Evolutionary conservation across 2,888 invertebrate genomes (phyloP), one percentile per base, ranked within the genome.

Genomic region (Drosophila robusta): DNA sequence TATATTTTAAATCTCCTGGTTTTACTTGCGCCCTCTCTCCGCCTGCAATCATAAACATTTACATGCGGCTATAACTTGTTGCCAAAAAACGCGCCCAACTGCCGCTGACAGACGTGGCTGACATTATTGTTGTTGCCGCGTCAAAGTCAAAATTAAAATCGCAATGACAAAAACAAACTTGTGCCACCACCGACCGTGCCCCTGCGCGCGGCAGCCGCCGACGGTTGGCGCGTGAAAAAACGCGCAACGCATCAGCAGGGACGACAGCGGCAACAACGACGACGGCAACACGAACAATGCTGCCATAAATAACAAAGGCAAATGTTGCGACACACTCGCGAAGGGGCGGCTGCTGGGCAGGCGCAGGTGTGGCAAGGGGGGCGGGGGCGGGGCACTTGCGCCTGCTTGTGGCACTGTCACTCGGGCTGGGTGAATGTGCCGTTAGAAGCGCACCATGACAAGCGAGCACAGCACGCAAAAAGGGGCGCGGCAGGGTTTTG

Each of bases 231-330:
- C 77, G 77, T 76, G 75, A 69, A 79, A 70, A 70, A 78, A 80
- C 76, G 80, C 80, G 73, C 78, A 69, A 78, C 83, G 83, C 80
- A 71, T 78, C 74, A 70, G 38, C 55, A 61, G 76, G 57, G 49
- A 64, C 61, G 57, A 44, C 9, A 24, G 57, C 52, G 58, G 18
- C 18, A 42, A 18, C 49, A 63, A 42, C 45, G 70, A 36, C 65
- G 67, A 41, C 44, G 63, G 65, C 54, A 70, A 66, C 64, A 80
- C 38, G 54, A 70, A 74, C 83, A 81, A 78, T 78, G 75, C 77
- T 74, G 84, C 78, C 87, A 87, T 86, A 87, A 87, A 89, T 82
- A 86, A 86, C 89, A 84, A 82, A 86, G 75, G 76, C 80, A 76
- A 83, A 74, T 75, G 80, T 75, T 76, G 79, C 70, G 67, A 64